phyloP scores from a whole-genome alignment of 2,888 invertebrate species.

The Cecidostiba fungosa region DNA sequence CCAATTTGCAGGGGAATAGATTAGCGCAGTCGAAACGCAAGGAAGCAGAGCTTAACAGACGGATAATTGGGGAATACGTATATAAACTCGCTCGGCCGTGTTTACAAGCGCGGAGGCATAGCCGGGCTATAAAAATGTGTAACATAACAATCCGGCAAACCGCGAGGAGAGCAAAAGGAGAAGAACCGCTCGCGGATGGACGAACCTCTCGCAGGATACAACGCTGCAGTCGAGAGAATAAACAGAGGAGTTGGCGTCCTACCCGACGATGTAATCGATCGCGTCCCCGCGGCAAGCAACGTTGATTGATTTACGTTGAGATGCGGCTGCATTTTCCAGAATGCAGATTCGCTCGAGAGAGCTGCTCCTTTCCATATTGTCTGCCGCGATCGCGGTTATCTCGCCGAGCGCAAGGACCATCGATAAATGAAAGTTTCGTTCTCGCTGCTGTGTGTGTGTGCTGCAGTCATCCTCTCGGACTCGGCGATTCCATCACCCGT shows the following conservation, averaged over 20 bases:
- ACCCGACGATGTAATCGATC: slow-evolving; percentile 54
- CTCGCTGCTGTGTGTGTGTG: neutral
- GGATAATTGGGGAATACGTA: neutral
- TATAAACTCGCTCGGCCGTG: neutral
- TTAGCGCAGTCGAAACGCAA: neutral
- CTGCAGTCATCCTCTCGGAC: slow-evolving; percentile 29
- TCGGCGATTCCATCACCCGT: slow-evolving; percentile 35
- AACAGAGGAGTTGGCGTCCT: slow-evolving; percentile 28
- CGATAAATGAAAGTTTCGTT: slow-evolving; percentile 59
- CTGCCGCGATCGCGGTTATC: slow-evolving; percentile 39
- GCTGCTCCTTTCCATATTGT: slow-evolving; percentile 56
- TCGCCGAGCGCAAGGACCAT: slow-evolving; percentile 45
- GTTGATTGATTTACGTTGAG: slow-evolving; percentile 60
- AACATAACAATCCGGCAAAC: slow-evolving; percentile 47
- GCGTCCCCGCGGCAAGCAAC: slow-evolving; percentile 33
- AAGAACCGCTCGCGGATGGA: neutral
- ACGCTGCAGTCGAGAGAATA: neutral
- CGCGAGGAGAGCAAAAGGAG: neutral
- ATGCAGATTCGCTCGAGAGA: slow-evolving; percentile 50
- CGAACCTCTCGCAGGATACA: neutral
- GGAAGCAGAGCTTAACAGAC: neutral
- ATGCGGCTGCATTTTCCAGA: slow-evolving; percentile 58
- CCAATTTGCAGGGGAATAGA: slow-evolving; percentile 20
- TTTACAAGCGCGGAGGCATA: neutral
- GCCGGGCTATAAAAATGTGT: slow-evolving; percentile 28